Conservation (phyloP, 2,888 invertebrate genomes). For the Thereva nobilitata region DNA sequence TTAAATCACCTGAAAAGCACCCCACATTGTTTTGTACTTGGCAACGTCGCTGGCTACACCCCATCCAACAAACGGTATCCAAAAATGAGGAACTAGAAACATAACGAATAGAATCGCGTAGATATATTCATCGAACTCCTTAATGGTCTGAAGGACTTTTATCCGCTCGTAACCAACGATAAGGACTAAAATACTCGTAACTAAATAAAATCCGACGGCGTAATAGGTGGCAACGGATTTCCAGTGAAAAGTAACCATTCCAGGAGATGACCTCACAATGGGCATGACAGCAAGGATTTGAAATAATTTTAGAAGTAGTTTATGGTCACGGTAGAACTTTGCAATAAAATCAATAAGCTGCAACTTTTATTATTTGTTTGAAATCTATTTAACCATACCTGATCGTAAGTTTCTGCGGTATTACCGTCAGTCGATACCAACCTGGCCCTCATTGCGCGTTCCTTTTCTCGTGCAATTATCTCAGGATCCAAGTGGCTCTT, state of each 20-base stretch:
- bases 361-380: not conserved
- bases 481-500: constrained; percentile 7
- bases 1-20: constrained; percentile 64
- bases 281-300: constrained; percentile 70
- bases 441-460: constrained; percentile 57
- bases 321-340: constrained; percentile 68
- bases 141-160: constrained; percentile 64
- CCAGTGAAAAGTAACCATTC: constrained; percentile 67
- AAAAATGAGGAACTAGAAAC: constrained; percentile 37
- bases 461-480: constrained; percentile 40
- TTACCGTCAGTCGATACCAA: constrained; percentile 64
- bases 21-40: constrained; percentile 72
- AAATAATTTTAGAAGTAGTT: constrained; percentile 65
- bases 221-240: constrained; percentile 65
- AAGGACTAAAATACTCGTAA: constrained; percentile 63
- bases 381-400: constrained; percentile 39
- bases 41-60: constrained; percentile 71
- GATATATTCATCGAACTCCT: constrained; percentile 70
- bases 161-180: constrained; percentile 67
- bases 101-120: constrained; percentile 65
- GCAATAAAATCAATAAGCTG: constrained; percentile 13
- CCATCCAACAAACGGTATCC: constrained; percentile 68
- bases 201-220: constrained; percentile 66
- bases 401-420: constrained; percentile 65
- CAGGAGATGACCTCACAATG: constrained; percentile 62